Percentiles rank a stretch among this genome's conserved stretches.
Evolutionary conservation across 1,140 invertebrate species (phyloP).

Genomic region (Sarcophaga peregrina): DNA sequence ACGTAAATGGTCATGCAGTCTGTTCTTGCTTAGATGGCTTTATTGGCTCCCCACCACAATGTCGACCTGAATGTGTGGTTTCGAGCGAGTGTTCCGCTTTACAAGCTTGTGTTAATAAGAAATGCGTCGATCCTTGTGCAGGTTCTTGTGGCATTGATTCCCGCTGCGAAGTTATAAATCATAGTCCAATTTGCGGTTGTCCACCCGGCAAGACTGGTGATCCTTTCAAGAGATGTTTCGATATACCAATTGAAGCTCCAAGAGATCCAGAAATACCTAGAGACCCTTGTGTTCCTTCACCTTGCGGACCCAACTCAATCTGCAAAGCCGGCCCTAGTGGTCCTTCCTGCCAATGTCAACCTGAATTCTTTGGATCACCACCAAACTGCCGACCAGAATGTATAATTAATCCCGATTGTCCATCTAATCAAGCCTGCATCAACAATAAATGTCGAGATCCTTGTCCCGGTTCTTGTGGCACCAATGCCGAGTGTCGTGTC

Average conservation of each 20-base stretch:
- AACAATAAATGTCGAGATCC: constrained; percentile 77
- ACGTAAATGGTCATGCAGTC: constrained; percentile 76
- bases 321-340: constrained; percentile 72
- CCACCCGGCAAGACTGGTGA: constrained; percentile 82
- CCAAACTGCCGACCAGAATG: constrained; percentile 82
- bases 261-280: constrained; percentile 49
- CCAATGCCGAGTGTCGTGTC: constrained; percentile 79
- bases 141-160: constrained; percentile 84
- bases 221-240: constrained; percentile 82
- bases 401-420: constrained; percentile 78
- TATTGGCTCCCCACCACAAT: constrained; percentile 80
- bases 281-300: constrained; percentile 75
- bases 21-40: constrained; percentile 84
- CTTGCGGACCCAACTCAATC: constrained; percentile 77
- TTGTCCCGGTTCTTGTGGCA: constrained; percentile 78
- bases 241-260: constrained; percentile 68
- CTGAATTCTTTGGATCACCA: constrained; percentile 77
- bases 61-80: constrained; percentile 84
- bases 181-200: constrained; percentile 86
- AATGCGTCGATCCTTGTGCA: constrained; percentile 86
- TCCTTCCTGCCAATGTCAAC: constrained; percentile 75
- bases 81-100: constrained; percentile 83
- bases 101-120: constrained; percentile 84
- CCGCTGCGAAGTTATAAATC: constrained; percentile 87
- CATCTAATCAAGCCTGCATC: constrained; percentile 76